Conservation (phyloP, 2,888 invertebrate genomes). For the Scrobipalpa atriplicella region DNA sequence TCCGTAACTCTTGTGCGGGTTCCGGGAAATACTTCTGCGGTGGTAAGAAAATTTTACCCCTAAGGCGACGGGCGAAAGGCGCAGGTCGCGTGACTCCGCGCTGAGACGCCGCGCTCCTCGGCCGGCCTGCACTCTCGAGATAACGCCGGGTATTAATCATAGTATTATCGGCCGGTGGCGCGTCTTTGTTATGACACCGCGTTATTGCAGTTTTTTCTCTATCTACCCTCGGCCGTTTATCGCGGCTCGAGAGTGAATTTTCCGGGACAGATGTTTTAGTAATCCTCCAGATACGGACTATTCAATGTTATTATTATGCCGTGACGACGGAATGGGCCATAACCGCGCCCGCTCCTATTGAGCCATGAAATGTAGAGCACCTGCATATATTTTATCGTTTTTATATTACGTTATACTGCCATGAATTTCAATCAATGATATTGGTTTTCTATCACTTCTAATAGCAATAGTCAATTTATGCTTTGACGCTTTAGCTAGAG, state of each 20-base stretch:
- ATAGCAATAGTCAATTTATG: neutral
- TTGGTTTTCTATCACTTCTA: neutral
- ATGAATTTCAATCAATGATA: slow-evolving; percentile 27
- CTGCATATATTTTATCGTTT: slow-evolving; percentile 23
- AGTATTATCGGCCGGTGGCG: slow-evolving; percentile 78
- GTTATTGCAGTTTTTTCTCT: slow-evolving; percentile 81
- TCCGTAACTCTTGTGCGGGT: slow-evolving; percentile 79
- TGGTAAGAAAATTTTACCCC: neutral
- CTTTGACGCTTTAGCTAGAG: neutral
- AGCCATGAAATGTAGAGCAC: slow-evolving; percentile 40
- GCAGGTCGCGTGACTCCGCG: slow-evolving; percentile 42
- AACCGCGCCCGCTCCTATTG: slow-evolving; percentile 34
- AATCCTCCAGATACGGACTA: slow-evolving; percentile 56
- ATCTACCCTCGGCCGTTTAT: slow-evolving; percentile 77
- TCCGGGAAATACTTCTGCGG: slow-evolving; percentile 66
- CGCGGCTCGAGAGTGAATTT: slow-evolving; percentile 75
- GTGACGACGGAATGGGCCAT: slow-evolving; percentile 35
- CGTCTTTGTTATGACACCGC: slow-evolving; percentile 81
- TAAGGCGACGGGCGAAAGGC: slow-evolving; percentile 28
- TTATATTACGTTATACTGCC: slow-evolving; percentile 16
- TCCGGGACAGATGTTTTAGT: slow-evolving; percentile 81
- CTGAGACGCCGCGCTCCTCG: slow-evolving; percentile 53
- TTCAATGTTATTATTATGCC: slow-evolving; percentile 64
- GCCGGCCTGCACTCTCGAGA: slow-evolving; percentile 78
- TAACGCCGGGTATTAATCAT: slow-evolving; percentile 82